phyloP scores from a whole-genome alignment of 2,888 invertebrate species.

The Synanthedon formicaeformis region DNA sequence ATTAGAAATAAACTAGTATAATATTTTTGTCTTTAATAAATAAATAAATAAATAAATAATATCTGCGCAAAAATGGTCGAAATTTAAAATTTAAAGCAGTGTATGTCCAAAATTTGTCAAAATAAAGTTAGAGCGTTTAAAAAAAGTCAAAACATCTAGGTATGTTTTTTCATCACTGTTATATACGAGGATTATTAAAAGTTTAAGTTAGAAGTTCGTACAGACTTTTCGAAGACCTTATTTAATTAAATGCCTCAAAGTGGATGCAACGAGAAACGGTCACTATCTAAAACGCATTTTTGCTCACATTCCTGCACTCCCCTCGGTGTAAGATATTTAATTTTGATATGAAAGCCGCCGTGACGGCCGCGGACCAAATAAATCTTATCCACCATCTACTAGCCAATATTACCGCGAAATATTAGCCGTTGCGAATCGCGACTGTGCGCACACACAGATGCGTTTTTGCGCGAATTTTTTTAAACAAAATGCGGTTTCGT shows the following conservation, averaged over 20 bases:
- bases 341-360: slow-evolving; percentile 62
- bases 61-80: no score
- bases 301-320: slow-evolving; percentile 25
- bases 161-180: no score
- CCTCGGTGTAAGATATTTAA: slow-evolving; percentile 50
- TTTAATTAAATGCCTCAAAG: slow-evolving; percentile 7
- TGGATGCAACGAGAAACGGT: slow-evolving; percentile 8
- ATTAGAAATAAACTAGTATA: no score
- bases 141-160: no score
- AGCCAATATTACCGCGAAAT: slow-evolving; percentile 63
- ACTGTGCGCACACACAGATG: neutral
- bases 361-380: slow-evolving; percentile 46
- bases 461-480: no score
- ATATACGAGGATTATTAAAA: no score
- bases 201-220: neutral
- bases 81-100: no score
- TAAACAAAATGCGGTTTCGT: no score
- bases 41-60: no score
- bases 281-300: slow-evolving; percentile 16
- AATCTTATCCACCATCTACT: slow-evolving; percentile 58
- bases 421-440: slow-evolving; percentile 63
- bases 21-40: no score
- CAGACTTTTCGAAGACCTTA: slow-evolving; percentile 1
- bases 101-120: no score
- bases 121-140: no score